phyloP scores from a whole-genome alignment of 2,797 vertebrate species.

The Tadarida brasiliensis region DNA sequence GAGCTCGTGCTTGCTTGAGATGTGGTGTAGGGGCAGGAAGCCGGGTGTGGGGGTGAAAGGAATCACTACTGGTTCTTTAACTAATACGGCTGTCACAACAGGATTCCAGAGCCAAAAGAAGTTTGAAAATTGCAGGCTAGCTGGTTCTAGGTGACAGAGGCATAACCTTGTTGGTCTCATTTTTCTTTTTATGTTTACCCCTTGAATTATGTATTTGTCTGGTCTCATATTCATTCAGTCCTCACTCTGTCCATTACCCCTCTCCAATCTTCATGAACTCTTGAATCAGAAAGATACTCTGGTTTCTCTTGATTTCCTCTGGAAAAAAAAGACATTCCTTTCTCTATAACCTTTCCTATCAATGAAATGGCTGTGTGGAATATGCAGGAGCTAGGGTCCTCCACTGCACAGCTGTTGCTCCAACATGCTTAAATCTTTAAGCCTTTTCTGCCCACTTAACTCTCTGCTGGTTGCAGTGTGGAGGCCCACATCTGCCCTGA shows the following conservation, averaged over 20 bases:
- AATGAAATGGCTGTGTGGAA: neutral
- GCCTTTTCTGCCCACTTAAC: neutral
- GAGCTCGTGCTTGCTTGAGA: neutral
- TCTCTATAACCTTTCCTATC: neutral
- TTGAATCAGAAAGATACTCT: neutral
- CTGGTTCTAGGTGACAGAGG: neutral
- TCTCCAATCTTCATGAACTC: neutral
- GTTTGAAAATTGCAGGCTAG: neutral
- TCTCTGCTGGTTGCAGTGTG: neutral
- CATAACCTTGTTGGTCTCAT: neutral
- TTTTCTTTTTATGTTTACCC: neutral
- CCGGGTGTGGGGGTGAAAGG: fast-evolving
- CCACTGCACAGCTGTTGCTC: neutral
- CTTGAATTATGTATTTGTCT: neutral
- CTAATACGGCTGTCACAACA: neutral
- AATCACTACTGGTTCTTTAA: neutral
- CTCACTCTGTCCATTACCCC: neutral
- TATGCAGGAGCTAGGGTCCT: neutral
- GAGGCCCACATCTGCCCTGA: neutral
- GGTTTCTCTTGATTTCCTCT: neutral
- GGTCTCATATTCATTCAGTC: neutral
- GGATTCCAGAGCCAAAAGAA: neutral
- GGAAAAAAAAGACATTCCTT: neutral
- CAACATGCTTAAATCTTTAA: neutral
- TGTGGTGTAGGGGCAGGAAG: neutral